Base-by-base conservation (phyloP, 2,113 vertebrate species). In the Ascaphus truei region DNA sequence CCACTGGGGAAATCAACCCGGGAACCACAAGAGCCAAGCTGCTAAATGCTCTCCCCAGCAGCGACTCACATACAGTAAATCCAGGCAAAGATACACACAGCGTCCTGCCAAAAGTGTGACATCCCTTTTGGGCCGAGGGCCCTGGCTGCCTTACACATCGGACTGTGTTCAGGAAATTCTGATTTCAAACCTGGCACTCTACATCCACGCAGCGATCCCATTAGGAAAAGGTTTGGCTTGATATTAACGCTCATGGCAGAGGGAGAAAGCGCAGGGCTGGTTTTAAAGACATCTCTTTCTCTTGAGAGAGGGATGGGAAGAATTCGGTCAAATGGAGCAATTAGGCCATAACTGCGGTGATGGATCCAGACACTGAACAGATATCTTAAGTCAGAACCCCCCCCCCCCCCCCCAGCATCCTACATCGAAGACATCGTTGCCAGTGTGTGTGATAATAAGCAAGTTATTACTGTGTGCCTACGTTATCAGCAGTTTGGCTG, bases 211-310 rank as follows among this genome's bases (percentile, higher is more conserved):
- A 57, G 37, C 23, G 20, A 59, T 48, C 65, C 31, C 34, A 51
- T 59, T 50, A 68, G 66, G 53, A 68, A 59, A 59, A 45, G 5
- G 43, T 47, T 48, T 68, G 66, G 66, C 64, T 18, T 10, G 27
- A 5, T 11, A 8, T 16, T 37, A 18, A n/a, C 33, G 20, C 52
- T 52, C 13, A 39, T 16, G 20, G 45, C 22, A 50, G 61, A 34
- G 61, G 33, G 48, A 53, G 48, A 64, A 48, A 12, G 37, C 23
- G 39, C 52, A 68, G 66, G 59, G 30, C 22, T 50, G 55, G 20
- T 36, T 31, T 36, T n/a, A n/a, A n/a, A n/a, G n/a, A n/a, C n/a
- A n/a, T n/a, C n/a, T 43, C 36, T n/a, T 16, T 36, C 27, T 59
- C 31, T 25, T 23, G 66, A 68, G 63, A 31, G 12, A 52, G 33